Evolutionary conservation across 2,888 invertebrate genomes (phyloP), one percentile per base, ranked within the genome.

Genomic region (Bembecia ichneumoniformis): DNA sequence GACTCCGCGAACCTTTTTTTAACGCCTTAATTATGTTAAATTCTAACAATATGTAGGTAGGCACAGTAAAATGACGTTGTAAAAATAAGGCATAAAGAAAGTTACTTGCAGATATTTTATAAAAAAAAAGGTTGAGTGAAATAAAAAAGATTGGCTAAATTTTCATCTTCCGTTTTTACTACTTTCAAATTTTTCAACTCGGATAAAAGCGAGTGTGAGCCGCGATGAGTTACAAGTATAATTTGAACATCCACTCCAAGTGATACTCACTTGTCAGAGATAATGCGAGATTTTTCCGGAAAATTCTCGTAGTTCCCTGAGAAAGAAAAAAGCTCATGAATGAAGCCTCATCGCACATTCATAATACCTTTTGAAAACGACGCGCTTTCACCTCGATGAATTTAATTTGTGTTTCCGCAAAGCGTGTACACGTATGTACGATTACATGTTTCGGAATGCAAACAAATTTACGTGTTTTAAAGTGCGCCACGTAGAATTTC

Each of bases 251-350:
- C 40, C 40, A n/a, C 13, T 40, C 40, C 44, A 17, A 16, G 44
- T 44, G 44, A 15, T 16, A 44, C 44, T 44, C 44, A 40, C 40
- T 40, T 17, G 44, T 44, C 44, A 44, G 16, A 44, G 44, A 44
- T 44, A 44, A 40, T 17, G 15, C 11, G 44, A 15, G 15, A 44
- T 11, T 17, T 44, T 44, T 15, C 44, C 17, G 16, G 44, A 44
- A 44, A 13, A 44, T 44, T 44, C 44, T 15, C 44, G 44, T 40
- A 40, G 40, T 40, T n/a, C 4, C 14, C 10, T 40, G n/a, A 11
- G 40, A 40, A 40, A 40, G n/a, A 40, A 40, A 40, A 9, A 10
- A 10, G 13, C 40, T 40, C 14, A 7, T 40, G 14, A 11, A 40
- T n/a, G 40, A 14, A 40, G 14, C 40, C 40, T 40, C 40, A 40